Evolutionary conservation across 2,888 invertebrate species (phyloP), one percentile per base, ranked within the genome.

Genomic region (Coronaproctus castanopsis): DNA sequence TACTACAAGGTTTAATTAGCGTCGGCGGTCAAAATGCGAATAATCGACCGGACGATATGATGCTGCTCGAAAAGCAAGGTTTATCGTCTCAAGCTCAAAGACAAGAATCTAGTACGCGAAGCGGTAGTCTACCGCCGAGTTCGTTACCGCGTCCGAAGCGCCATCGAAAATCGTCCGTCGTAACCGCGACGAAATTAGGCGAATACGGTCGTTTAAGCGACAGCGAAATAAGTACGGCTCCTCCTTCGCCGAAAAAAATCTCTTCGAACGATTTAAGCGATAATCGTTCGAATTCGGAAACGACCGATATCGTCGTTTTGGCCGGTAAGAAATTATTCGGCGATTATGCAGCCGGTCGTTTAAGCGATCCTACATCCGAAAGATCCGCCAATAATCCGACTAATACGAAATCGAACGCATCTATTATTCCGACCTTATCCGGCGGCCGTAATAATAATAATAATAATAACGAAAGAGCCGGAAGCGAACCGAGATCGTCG

Each of bases 61-160:
- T 84, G 68, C 76, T 86, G 64, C 72, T 86, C 65, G 85, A 85
- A 73, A 80, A 85, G 63, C 85, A 85, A 68, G 85, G 85, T 1
- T 76, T 84, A 54, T 82, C 82, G 60, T 84, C 84, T 24, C 85
- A 85, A 70, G 80, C 83, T 67, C 84, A 85, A 64, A 75, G 84
- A 56, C 78, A 78, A 76, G 75, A 76, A 63, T 78, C 77, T 64
- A 70, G 71, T 3, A 71, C 65, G 3, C 67, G 72, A 52, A 77
- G 78, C 0, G 78, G 80, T 3, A 80, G 81, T 69, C 74, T 83
- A 61, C 83, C 83, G 22, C 84, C 84, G 20, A 83, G 83, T 59
- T 83, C 83, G 10, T 71, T 84, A 64, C 84, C 84, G 1, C 75
- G 84, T 24, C 84, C 85, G 1, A 83, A 83, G 10, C 69, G 80